Base-by-base conservation (phyloP, 35 echinoderm and acorn worm species). In the Apostichopus japonicus region DNA sequence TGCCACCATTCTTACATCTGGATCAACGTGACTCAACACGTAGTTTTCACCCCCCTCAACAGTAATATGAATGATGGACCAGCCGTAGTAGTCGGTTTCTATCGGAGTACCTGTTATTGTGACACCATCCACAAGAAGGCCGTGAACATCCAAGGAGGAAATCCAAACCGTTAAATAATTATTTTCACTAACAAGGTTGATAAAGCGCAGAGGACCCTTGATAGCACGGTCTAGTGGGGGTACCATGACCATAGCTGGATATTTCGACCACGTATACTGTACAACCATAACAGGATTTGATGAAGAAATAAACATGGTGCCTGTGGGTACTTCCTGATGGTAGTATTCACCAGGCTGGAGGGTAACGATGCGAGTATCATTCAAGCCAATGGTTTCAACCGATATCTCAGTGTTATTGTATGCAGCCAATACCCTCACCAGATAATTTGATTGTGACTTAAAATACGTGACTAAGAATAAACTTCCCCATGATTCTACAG, bases 401-500 rank as follows among this genome's bases (percentile, higher is more conserved):
- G 54, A 23, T 7, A 84, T 51, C 54, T 15, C 10, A 6, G 81
- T 84, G n/a, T 84, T 13, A 58, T 19, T 58, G 17, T 84, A 58
- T 21, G 54, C 17, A 17, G 81, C 11, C 54, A 84, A 3, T 22
- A 84, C 21, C 21, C 81, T 55, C 54, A 84, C 21, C 19, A 24
- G 56, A 17, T 23, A 84, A 10, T 5, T 57, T 19, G 53, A 10
- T 58, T 84, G 81, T 14, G 13, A 84, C 16, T n/a, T 53, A 16
- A 84, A 84, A 57, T 4, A 15, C 6, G 81, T 84, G 14, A 84
- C 81, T 23, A 84, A 58, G 54, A 84, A 84, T 16, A 21, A 84
- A 21, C 15, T 84, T 4, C 81, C 81, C 81, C 81, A 84, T n/a
- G 55, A 58, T 57, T 84, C 55, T 58, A 84, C 81, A 4, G 81